Base-by-base conservation (phyloP, 1,140 invertebrate genomes). In the Proales similis region DNA sequence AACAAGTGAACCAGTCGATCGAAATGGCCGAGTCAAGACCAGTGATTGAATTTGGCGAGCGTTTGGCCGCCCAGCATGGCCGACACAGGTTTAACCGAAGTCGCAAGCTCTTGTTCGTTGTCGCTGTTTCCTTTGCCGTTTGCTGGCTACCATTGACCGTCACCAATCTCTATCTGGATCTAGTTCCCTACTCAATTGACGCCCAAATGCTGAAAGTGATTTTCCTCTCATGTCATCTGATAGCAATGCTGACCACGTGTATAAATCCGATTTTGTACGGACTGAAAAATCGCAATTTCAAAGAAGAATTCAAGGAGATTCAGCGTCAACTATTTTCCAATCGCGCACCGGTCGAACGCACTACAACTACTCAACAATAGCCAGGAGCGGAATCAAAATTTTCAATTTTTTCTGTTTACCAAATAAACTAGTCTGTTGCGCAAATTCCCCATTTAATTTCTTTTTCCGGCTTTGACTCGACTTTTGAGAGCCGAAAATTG, bases 181-280 rank as follows among this genome's bases (percentile, higher is more conserved):
- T 57, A n/a, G 51, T 42, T 39, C 17, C 14, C 4, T 38, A 24
- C 43, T 53, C 27, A 29, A 42, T 57, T 17, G 45, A 57, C 32
- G 51, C 36, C 11, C 29, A 20, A 19, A 57, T 42, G 45, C 30
- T 57, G 36, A 14, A 36, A 7, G 17, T 42, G 27, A 39, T 57
- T 12, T 27, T 57, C 19, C 22, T 57, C 7, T 26, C 19, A 9
- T 12, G 24, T 4, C 39, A 57, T 39, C 11, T 57, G 29, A 26
- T 42, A 2, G 51, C 51, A 24, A 17, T 57, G 1, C 17, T 9
- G 17, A 86, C 84, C 26, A 86, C 86, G 3, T 87, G 86, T 66
- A 85, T 85, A n/a, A 90, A 90, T 74, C 88, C 87, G 0, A 82
- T 88, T 73, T 73, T 87, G 72, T 81, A 85, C 70, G 83, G 82